Base-by-base conservation (phyloP, 2,888 invertebrate genomes). In the Plutella xylostella region DNA sequence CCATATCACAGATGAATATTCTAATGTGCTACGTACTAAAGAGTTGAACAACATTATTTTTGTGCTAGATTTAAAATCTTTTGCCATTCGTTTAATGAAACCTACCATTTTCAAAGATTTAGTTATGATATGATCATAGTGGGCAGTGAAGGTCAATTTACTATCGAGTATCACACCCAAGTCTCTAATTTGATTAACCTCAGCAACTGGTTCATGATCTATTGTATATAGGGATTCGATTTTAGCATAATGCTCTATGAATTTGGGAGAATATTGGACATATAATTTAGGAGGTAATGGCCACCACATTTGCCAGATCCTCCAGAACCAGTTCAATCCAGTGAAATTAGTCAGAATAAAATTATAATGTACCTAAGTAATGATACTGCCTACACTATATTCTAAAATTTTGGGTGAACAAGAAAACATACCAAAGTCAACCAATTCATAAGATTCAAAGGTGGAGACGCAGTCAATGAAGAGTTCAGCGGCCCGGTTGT, bases 401-500 rank as follows among this genome's bases (percentile, higher is more conserved):
- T n/a, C n/a, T n/a, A n/a, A n/a, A n/a, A n/a, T n/a, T n/a, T n/a
- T n/a, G n/a, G n/a, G n/a, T n/a, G n/a, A n/a, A n/a, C n/a, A n/a
- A 28, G n/a, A 12, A 28, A 92, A 92, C 48, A 92, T 90, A 71
- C 96, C 93, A 74, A 99, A 99, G 69, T 98, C 97, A 91, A 99
- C 98, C 42, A 99, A 85, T 69, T 99, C 99, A 65, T 98, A 98
- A 1, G 98, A 98, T 21, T 98, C 99, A 72, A 99, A 99, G 11
- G 99, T 99, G 50, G 98, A 98, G 35, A 99, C 97, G 30, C 98
- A 98, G 66, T 99, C 99, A 57, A 99, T 88, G 71, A 99, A 99
- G 52, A 97, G 90, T 51, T 90, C 92, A 0, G 98, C 97, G 9
- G 99, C 98, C 55, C 90, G 92, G 70, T 95, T 95, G 72, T 99